Evolutionary conservation across 2,797 vertebrate species (phyloP).

Genomic region (Dipus sagitta): DNA sequence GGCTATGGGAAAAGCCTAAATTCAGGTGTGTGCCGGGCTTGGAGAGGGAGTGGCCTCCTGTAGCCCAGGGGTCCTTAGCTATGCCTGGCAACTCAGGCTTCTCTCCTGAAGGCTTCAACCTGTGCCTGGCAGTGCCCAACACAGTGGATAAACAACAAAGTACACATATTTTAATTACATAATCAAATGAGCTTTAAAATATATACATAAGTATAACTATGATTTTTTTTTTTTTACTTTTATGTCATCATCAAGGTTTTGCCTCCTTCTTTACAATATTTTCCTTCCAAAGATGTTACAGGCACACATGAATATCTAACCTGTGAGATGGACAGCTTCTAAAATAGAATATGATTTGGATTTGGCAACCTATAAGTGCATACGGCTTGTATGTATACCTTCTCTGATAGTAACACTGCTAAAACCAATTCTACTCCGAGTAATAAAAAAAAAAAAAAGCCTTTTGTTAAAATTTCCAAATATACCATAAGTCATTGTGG

Average conservation of each 20-base stretch:
- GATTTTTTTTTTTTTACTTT: too few relatives aligned
- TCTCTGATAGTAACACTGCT: not conserved
- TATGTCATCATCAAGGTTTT: not conserved
- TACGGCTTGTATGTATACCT: not conserved
- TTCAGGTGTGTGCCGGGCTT: too few relatives aligned
- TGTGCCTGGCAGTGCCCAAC: too few relatives aligned
- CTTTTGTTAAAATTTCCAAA: not conserved
- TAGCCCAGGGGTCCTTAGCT: too few relatives aligned
- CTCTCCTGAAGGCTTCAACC: too few relatives aligned
- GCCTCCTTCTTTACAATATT: not conserved
- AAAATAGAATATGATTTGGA: conserved; percentile 16
- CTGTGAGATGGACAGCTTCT: not conserved
- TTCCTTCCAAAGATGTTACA: not conserved
- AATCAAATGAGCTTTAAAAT: too few relatives aligned
- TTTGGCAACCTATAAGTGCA: not conserved
- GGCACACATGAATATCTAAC: not conserved
- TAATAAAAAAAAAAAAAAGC: not conserved
- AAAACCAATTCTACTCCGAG: not conserved
- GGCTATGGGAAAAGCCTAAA: too few relatives aligned
- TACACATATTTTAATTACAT: too few relatives aligned
- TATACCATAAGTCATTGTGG: not conserved
- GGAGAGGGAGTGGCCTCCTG: too few relatives aligned
- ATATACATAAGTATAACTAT: too few relatives aligned
- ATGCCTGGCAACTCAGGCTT: too few relatives aligned
- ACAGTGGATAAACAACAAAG: too few relatives aligned